These are phyloP conservation scores for Electrophaes corylata DNA, from an alignment of 2,888 invertebrate species.

Conservation along the genomic window DNA sequence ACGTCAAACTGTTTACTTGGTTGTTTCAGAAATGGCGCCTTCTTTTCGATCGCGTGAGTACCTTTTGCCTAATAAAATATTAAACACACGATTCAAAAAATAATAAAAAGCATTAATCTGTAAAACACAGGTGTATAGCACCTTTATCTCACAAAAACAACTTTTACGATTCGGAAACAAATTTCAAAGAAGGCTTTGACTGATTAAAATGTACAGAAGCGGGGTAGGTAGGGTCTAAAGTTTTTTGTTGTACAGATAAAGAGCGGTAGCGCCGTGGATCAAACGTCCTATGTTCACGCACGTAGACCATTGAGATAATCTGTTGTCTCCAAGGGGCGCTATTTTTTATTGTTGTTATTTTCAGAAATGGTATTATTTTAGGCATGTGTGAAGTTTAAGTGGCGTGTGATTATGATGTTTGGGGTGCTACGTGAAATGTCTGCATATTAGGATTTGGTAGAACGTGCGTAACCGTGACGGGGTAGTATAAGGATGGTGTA, in stretches of 20 bases:
- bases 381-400: constrained; percentile 64
- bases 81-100: neutral
- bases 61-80: neutral
- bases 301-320: constrained; percentile 78
- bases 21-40: constrained; percentile 93
- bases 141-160: constrained; percentile 63
- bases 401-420: constrained; percentile 62
- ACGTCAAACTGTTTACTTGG: neutral
- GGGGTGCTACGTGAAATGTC: constrained; percentile 59
- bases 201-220: constrained; percentile 82
- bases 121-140: constrained; percentile 44
- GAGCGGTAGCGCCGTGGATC: constrained; percentile 68
- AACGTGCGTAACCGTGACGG: constrained; percentile 62
- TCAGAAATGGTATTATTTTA: constrained; percentile 67
- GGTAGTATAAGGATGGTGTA: neutral
- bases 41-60: constrained; percentile 92
- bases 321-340: constrained; percentile 58
- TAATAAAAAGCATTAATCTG: constrained; percentile 31
- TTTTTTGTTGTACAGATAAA: constrained; percentile 72
- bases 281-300: constrained; percentile 75
- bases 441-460: constrained; percentile 45
- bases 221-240: constrained; percentile 55
- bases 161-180: constrained; percentile 70
- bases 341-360: constrained; percentile 71
- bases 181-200: constrained; percentile 71